Base-by-base conservation (phyloP, 2,888 invertebrate species). In the Euplexia lucipara region DNA sequence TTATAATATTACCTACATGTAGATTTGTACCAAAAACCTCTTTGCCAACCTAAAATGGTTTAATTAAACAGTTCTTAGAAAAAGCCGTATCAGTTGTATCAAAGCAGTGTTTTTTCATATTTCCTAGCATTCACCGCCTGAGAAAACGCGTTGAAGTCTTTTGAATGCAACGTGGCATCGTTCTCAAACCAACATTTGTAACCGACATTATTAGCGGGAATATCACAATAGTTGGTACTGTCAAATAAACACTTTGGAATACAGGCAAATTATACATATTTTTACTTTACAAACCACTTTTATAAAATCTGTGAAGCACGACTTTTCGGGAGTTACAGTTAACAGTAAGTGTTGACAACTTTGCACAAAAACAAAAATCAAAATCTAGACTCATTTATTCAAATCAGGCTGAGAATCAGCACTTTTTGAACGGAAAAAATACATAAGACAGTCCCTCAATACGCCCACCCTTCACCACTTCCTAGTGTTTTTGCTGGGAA, bases 131-230 rank as follows among this genome's bases (percentile, higher is more conserved):
- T 74, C 65, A 61, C 26, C 22, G 49, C 62, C 41, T 81, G 81
- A 71, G 81, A 78, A 73, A 69, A 76, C 79, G 73, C 86, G 84
- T 87, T 85, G 81, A 85, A 70, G 71, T 87, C 84, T 86, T 86
- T 87, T 83, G 72, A 78, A 80, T 54, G 75, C 68, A 54, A 57
- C 78, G 54, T 54, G 69, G 64, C 70, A 66, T 78, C 66, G 66
- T 72, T 77, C 79, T 66, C 79, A 71, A 63, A 66, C 18, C 30
- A 51, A 52, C 52, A 52, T 63, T 78, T 62, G 52, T 60, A 71
- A 72, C 61, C 16, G 58, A 39, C 49, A 47, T 59, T 70, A 67
- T 71, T 69, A 74, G 41, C 56, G 30, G 42, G 53, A 56, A 54
- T 75, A 73, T 67, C 61, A 73, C 73, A 79, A 79, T 64, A 54